Percentiles rank a stretch among this genome's conserved stretches.
These are phyloP conservation scores for Phortica variegata DNA, from an alignment of 1,140 invertebrate genomes.

Conservation along the genomic window DNA sequence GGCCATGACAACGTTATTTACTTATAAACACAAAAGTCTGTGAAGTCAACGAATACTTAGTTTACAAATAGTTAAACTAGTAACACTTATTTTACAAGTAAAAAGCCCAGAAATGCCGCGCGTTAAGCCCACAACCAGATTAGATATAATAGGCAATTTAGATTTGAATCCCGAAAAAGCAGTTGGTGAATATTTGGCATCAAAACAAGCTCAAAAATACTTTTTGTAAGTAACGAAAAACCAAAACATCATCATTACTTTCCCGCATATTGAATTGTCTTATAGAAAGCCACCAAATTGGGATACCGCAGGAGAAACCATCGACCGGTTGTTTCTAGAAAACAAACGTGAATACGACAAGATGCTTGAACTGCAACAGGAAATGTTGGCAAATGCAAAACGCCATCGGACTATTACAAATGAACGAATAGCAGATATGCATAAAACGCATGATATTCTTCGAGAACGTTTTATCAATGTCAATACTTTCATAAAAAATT, in stretches of 20 bases:
- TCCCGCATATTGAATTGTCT: background rate
- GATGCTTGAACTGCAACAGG: constrained; percentile 40
- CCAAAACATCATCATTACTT: background rate
- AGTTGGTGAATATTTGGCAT: constrained; percentile 38
- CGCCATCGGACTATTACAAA: constrained; percentile 31
- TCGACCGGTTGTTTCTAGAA: constrained; percentile 41
- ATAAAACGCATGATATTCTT: constrained; percentile 39
- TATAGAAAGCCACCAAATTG: constrained; percentile 39
- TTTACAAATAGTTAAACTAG: too few species aligned
- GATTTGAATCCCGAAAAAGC: constrained; percentile 49
- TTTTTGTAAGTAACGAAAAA: constrained; percentile 37
- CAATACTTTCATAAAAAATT: constrained; percentile 45
- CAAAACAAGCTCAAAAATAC: constrained; percentile 40
- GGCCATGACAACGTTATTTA: too few species aligned
- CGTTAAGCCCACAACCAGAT: constrained; percentile 42
- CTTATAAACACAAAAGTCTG: too few species aligned
- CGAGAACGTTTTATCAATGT: constrained; percentile 48
- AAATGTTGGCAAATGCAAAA: constrained; percentile 38
- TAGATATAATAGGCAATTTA: constrained; percentile 51
- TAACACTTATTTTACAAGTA: constrained; percentile 5
- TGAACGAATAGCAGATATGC: constrained; percentile 35
- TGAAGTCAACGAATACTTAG: too few species aligned
- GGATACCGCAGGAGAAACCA: constrained; percentile 43
- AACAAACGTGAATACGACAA: constrained; percentile 42
- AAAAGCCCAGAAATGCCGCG: constrained; percentile 39